These are phyloP conservation scores for Diarsia mendica DNA, from an alignment of 2,888 invertebrate genomes.

Conservation along the genomic window DNA sequence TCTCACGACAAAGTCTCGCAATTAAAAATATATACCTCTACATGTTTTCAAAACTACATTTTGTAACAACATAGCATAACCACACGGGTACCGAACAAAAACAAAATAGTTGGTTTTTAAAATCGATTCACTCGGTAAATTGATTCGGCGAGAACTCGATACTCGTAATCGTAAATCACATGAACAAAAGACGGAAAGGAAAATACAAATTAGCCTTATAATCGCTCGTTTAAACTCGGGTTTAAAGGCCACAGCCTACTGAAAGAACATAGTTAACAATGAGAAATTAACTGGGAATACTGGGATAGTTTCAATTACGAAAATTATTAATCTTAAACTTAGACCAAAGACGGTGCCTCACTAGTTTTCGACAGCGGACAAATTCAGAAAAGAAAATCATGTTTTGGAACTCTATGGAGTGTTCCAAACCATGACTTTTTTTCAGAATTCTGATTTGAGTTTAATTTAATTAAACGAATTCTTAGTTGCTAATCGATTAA, in stretches of 20 bases:
- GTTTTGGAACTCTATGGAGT: background rate
- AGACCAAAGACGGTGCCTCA: background rate
- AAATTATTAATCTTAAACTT: background rate
- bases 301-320: background rate
- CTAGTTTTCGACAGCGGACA: background rate
- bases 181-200: slow-evolving; percentile 88
- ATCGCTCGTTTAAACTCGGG: slow-evolving; percentile 79
- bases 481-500: slow-evolving; percentile 60
- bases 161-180: slow-evolving; percentile 85
- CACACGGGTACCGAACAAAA: slow-evolving; percentile 57
- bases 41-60: slow-evolving; percentile 64
- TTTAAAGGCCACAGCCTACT: slow-evolving; percentile 61
- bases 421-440: slow-evolving; percentile 6
- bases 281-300: slow-evolving; percentile 23
- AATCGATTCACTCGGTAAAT: slow-evolving; percentile 77
- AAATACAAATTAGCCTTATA: slow-evolving; percentile 89
- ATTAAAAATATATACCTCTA: slow-evolving; percentile 58
- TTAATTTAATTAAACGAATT: slow-evolving; percentile 54
- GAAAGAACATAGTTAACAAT: slow-evolving; percentile 63
- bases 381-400: too few relatives aligned
- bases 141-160: slow-evolving; percentile 80
- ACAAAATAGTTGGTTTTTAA: slow-evolving; percentile 76
- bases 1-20: slow-evolving; percentile 32
- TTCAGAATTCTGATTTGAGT: slow-evolving; percentile 12
- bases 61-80: slow-evolving; percentile 69